phyloP scores from a whole-genome alignment of 2,888 invertebrate genomes.

The Sesia bembeciformis region DNA sequence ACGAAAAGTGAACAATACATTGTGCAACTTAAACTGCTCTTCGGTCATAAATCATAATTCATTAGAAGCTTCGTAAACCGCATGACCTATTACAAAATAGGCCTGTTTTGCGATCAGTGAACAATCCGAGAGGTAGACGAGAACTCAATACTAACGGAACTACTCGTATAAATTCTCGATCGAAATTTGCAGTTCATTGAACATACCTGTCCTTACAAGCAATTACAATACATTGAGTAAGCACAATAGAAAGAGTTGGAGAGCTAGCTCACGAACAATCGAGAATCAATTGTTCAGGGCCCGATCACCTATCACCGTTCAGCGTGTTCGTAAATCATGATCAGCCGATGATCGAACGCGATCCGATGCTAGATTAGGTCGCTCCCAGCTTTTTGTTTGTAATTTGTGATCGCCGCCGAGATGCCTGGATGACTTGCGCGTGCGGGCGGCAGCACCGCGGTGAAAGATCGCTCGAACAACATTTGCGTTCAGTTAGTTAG shows the following conservation, averaged over 20 bases:
- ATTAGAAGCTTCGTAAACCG: conserved; percentile 36
- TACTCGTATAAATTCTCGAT: too few relatives aligned
- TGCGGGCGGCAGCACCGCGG: conserved; percentile 30
- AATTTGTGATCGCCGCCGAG: conserved; percentile 60
- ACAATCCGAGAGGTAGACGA: conserved; percentile 1
- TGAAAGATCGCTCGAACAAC: conserved; percentile 39
- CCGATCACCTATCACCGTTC: conserved; percentile 62
- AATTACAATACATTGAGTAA: conserved; percentile 5
- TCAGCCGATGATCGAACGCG: conserved; percentile 62
- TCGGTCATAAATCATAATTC: conserved; percentile 45
- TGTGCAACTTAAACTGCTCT: conserved; percentile 18
- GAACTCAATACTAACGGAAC: not conserved
- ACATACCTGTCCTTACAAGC: too few relatives aligned
- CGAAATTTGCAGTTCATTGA: too few relatives aligned
- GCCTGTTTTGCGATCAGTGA: conserved; percentile 7
- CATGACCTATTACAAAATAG: conserved; percentile 37
- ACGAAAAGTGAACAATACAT: conserved; percentile 32
- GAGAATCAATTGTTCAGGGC: conserved; percentile 55
- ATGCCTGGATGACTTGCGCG: conserved; percentile 62
- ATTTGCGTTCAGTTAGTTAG: conserved; percentile 43
- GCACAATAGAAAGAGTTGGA: conserved; percentile 10
- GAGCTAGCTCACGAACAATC: conserved; percentile 39
- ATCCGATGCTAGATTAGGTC: conserved; percentile 66
- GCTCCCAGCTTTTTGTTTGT: conserved; percentile 66
- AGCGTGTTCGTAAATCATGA: conserved; percentile 68